Evolutionary conservation across 2,888 invertebrate species (phyloP), one percentile per base, ranked within the genome.

Genomic region (Drosophila colorata): DNA sequence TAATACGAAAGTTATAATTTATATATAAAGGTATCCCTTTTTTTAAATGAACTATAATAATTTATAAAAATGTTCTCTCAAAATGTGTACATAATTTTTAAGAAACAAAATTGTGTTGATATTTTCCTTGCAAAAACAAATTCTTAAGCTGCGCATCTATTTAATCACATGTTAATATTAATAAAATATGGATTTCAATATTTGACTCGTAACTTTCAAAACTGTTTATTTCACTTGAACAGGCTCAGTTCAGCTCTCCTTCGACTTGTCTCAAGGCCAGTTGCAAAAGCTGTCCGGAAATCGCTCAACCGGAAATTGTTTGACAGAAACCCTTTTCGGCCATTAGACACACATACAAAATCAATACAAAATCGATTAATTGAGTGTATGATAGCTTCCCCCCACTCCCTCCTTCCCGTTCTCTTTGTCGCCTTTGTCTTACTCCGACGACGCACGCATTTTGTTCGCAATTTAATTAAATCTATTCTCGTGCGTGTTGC

Each of bases 401-500:
- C 8, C 8, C 40, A 13, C 28, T 14, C 20, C 6, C 25, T 18
- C 33, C 13, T 0, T 6, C 9, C 18, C 33, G 4, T 18, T 35
- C 8, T 40, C 41, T 20, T 23, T 23, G 25, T 13, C 43, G 31
- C 25, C 4, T 25, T 43, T 35, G 33, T 37, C 25, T 25, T 16
- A 41, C 23, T 37, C 38, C 13, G 13, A 53, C 53, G 40, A 25
- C 58, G 48, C 65, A 78, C 79, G 78, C 84, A 74, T 74, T 86
- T 86, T 81, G 78, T 74, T 86, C 69, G 81, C 84, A 75, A 84
- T 88, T 86, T 88, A 86, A 86, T 86, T 87, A 87, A 88, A 87
- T 86, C 86, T 86, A 83, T 83, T 79, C 69, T 73, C 66, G 79
- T 87, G 86, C 83, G 88, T 85, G 83, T 66, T 73, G 78, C 68